Percentiles rank a stretch among this genome's conserved stretches.
phyloP scores from a whole-genome alignment of 23 tunicate species.

The Styela clava region DNA sequence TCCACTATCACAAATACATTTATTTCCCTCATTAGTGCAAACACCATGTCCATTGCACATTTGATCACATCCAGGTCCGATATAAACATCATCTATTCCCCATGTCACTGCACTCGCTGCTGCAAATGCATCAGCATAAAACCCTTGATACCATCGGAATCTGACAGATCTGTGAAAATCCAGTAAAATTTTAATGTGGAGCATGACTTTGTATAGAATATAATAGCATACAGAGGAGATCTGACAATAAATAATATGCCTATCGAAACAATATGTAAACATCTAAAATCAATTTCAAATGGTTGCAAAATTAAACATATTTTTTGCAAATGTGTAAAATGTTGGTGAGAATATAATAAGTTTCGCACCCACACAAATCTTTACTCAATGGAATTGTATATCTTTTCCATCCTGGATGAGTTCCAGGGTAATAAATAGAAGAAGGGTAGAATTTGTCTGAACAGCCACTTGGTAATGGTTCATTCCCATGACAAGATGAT shows the following conservation, averaged over 20 bases:
- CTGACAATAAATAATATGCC: conserved; percentile 24
- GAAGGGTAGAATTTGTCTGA: conserved; percentile 47
- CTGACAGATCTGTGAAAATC: conserved; percentile 26
- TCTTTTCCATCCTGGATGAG: conserved; percentile 44
- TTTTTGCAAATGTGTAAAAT: no score
- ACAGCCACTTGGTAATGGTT: conserved; percentile 28
- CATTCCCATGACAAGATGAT: conserved; percentile 58
- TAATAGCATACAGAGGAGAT: not conserved
- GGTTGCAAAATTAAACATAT: no score
- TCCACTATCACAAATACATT: conserved; percentile 71
- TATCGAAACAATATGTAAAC: no score
- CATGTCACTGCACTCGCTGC: conserved; percentile 29
- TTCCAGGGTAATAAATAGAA: conserved; percentile 79
- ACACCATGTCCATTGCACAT: conserved; percentile 68
- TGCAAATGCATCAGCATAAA: conserved; percentile 18
- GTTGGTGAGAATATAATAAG: no score
- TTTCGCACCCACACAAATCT: conserved; percentile 7
- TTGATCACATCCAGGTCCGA: conserved; percentile 71
- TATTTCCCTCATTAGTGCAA: conserved; percentile 35
- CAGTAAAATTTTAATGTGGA: conserved; percentile 8
- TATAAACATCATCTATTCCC: conserved; percentile 87
- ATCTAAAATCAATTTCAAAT: no score
- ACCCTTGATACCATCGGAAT: conserved; percentile 83
- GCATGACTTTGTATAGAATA: not conserved
- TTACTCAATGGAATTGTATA: conserved; percentile 46